Base-by-base conservation (phyloP, 2,797 vertebrate genomes). In the Pelochelys cantorii region DNA sequence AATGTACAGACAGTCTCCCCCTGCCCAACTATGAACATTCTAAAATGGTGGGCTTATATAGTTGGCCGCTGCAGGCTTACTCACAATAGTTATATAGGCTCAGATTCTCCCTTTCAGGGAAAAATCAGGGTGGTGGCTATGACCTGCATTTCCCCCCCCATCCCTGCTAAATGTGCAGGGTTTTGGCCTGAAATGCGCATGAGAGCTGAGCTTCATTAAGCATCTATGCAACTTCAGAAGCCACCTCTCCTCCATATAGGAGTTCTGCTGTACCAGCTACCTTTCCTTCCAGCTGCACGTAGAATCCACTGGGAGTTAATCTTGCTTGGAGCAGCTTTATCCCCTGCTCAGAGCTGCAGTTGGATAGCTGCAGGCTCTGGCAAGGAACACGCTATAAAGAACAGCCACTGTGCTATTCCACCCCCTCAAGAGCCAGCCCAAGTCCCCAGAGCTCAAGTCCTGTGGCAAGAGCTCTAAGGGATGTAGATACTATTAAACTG, bases 11-110 rank as follows among this genome's bases (percentile, higher is more conserved):
- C 53, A 77, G 62, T 79, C 54, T 57, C 4, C 3, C 9, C 77
- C 7, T 4, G 10, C 55, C 74, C 1, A 0, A 7, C 15, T 0
- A 89, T 3, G 2, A 53, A 37, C 42, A 55, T 34, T 7, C 29
- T 55, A 75, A 2, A 5, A 4, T 10, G 42, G 52, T 23, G 3
- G 3, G 9, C n/a, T 2, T n/a, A 10, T 11, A 68, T 20, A 68
- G 9, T 68, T 75, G 12, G 48, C 13, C 2, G 23, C 37, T 75
- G 37, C 37, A 8, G 23, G 15, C 23, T 42, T 48, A 75, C 7
- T 48, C 42, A 48, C 8, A 25, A 48, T 75, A 22, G 27, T 75
- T 52, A 77, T 11, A 14, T 13, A 52, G 74, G 42, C 7, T 25
- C 42, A 52, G 8, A 7, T 17, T 77, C 74, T 77, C 74, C 25